These are phyloP conservation scores for Labeo catla DNA, from an alignment of 2,113 vertebrate species.

Conservation along the genomic window DNA sequence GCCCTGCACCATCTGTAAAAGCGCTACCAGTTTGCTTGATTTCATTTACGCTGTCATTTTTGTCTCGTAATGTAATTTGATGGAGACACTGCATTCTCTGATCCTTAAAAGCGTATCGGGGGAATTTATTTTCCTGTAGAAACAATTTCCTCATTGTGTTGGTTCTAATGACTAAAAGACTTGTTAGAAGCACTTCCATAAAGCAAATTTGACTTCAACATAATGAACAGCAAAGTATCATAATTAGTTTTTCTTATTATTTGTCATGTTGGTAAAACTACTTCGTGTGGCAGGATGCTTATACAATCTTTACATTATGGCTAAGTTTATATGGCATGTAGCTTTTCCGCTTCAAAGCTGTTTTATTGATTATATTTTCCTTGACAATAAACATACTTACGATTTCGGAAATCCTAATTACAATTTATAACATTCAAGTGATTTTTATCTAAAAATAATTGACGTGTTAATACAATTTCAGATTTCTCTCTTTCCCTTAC, in stretches of 20 bases:
- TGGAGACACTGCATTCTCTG: slow-evolving; percentile 19
- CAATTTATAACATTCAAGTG: neutral
- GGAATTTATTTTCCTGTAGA: slow-evolving; percentile 42
- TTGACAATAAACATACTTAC: neutral
- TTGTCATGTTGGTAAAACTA: slow-evolving; percentile 17
- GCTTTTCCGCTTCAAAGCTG: neutral
- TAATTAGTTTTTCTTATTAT: slow-evolving; percentile 33
- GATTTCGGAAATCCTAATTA: neutral
- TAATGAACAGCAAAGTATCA: slow-evolving; percentile 28
- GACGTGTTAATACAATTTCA: neutral
- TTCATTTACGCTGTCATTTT: slow-evolving; percentile 15
- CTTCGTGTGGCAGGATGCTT: slow-evolving; percentile 7
- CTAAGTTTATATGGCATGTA: too few relatives aligned
- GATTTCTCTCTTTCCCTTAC: neutral
- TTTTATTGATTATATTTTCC: slow-evolving; percentile 19
- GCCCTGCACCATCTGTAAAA: slow-evolving; percentile 15
- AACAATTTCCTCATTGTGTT: slow-evolving; percentile 33
- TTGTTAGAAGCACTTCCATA: slow-evolving; percentile 33
- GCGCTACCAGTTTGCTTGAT: neutral
- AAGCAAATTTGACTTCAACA: neutral
- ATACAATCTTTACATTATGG: slow-evolving; percentile 4
- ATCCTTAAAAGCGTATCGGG: slow-evolving; percentile 21
- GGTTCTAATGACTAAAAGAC: slow-evolving; percentile 38
- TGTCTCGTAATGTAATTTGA: slow-evolving; percentile 35
- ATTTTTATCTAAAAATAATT: slow-evolving; percentile 12